Evolutionary conservation across 2,888 invertebrate genomes (phyloP).

Genomic region (Eupithecia tripunctaria): DNA sequence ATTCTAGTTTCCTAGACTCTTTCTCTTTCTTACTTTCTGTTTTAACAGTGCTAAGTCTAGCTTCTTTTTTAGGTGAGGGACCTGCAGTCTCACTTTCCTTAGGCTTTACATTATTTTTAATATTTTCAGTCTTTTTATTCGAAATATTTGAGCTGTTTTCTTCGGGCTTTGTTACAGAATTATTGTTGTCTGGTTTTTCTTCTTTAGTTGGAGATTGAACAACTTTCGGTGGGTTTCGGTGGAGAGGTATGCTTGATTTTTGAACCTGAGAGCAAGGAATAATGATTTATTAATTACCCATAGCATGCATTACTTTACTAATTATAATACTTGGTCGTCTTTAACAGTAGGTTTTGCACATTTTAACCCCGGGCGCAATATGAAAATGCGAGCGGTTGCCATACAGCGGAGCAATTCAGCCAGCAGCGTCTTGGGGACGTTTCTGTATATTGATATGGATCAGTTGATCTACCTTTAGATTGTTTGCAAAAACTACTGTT

Average conservation of each 20-base stretch:
- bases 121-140: slow-evolving; percentile 9
- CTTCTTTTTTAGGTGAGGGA: slow-evolving; percentile 3
- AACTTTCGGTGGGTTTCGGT: not conserved
- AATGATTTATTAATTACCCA: not conserved
- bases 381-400: too few species aligned
- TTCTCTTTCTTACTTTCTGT: slow-evolving; percentile 3
- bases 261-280: not conserved
- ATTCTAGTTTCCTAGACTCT: slow-evolving; percentile 1
- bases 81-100: slow-evolving; percentile 2
- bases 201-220: not conserved
- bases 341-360: not conserved
- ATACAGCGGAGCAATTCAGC: too few species aligned
- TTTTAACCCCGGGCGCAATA: not conserved
- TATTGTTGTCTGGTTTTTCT: not conserved
- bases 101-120: slow-evolving; percentile 5
- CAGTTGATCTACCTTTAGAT: too few species aligned
- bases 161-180: not conserved
- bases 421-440: too few species aligned
- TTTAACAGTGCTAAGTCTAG: not conserved
- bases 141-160: not conserved
- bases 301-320: not conserved
- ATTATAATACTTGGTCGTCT: too few species aligned
- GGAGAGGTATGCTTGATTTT: slow-evolving; percentile 1
- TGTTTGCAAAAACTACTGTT: not conserved
- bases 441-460: too few species aligned